Evolutionary conservation across 2,888 invertebrate genomes (phyloP).

Genomic region (Eumacrocentrus americanus): DNA sequence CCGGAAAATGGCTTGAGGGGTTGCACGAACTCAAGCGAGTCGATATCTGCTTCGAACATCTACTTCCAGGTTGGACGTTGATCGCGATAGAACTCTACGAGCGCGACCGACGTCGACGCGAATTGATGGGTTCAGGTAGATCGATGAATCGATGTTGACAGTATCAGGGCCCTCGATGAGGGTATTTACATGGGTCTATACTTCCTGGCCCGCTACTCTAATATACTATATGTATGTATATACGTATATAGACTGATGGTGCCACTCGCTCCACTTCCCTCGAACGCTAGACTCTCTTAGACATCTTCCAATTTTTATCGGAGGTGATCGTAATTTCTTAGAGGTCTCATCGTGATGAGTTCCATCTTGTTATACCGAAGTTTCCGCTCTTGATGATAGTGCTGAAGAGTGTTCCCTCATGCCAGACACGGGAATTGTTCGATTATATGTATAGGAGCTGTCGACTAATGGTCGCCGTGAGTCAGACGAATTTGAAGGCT

Average conservation of each 20-base stretch:
- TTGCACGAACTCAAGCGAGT: not conserved
- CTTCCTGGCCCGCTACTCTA: not conserved
- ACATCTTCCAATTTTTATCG: not conserved
- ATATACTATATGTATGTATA: not conserved
- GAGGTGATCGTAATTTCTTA: not conserved
- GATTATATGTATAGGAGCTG: too few species aligned
- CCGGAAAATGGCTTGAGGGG: not conserved
- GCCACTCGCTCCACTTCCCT: not conserved
- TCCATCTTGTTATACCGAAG: not conserved
- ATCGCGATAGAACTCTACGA: conserved; percentile 19
- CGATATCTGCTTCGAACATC: conserved; percentile 12
- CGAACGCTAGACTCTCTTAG: not conserved
- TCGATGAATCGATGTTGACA: conserved; percentile 26
- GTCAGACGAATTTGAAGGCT: too few species aligned
- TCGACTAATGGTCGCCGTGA: too few species aligned
- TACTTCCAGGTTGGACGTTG: conserved; percentile 16
- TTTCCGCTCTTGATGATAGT: not conserved
- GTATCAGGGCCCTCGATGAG: conserved; percentile 4
- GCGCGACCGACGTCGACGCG: conserved; percentile 14
- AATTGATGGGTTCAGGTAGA: conserved; percentile 23
- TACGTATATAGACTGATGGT: too few species aligned
- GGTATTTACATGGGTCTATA: conserved; percentile 12
- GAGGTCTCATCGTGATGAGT: not conserved
- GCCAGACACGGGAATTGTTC: too few species aligned
- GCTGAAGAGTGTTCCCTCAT: too few species aligned